phyloP scores from a whole-genome alignment of 2,113 vertebrate genomes.

The Grammomys dolichurus region DNA sequence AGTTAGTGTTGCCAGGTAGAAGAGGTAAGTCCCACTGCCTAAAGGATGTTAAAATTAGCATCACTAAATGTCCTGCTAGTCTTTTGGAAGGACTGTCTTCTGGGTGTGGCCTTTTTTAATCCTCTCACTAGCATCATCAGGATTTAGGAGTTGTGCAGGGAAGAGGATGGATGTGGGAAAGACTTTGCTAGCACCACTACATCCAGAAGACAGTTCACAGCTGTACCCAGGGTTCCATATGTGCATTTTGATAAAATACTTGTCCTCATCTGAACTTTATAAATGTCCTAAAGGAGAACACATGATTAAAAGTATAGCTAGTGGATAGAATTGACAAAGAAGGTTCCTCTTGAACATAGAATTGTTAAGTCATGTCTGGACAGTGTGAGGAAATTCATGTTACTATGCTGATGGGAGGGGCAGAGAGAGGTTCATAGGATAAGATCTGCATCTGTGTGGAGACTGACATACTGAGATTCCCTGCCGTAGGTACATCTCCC shows the following conservation, averaged over 20 bases:
- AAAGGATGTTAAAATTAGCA: conserved; percentile 28
- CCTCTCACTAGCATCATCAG: background rate
- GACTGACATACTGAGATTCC: background rate
- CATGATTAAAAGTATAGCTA: conserved; percentile 28
- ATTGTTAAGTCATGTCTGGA: conserved; percentile 3
- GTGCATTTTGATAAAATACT: conserved; percentile 10
- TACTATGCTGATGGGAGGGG: background rate
- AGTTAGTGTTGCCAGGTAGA: conserved; percentile 17
- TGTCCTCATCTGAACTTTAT: too few species aligned
- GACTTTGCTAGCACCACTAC: background rate
- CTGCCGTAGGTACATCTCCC: background rate
- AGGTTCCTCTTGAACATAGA: background rate
- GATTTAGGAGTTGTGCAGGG: background rate
- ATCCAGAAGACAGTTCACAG: background rate
- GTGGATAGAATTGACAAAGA: background rate
- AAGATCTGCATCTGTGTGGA: background rate
- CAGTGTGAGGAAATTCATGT: background rate
- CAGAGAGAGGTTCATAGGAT: background rate
- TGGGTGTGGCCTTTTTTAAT: background rate
- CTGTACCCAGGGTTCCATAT: background rate
- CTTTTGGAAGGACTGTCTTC: conserved; percentile 45
- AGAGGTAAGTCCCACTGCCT: conserved; percentile 16
- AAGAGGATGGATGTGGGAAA: background rate
- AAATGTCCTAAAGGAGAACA: background rate
- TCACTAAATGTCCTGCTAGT: background rate